Conservation (phyloP, 2,888 invertebrate species). For the Drosophila phalerata region DNA sequence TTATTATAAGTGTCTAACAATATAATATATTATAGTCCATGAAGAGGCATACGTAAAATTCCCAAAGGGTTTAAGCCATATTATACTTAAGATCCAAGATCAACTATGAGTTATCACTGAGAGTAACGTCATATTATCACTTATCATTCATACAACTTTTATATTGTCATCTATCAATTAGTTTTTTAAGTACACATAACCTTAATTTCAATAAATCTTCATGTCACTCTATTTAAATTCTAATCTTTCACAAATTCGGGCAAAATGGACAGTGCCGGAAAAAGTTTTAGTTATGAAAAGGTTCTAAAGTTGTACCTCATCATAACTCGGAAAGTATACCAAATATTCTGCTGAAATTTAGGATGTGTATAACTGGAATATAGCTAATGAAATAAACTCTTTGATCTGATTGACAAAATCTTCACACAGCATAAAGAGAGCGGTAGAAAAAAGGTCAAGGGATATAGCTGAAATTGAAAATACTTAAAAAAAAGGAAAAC, state of each 20-base stretch:
- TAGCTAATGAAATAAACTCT: not conserved
- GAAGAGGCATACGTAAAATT: conserved; percentile 4
- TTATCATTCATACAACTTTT: not conserved
- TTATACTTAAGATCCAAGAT: conserved; percentile 1
- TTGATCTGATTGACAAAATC: no score
- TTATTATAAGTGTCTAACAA: conserved; percentile 5
- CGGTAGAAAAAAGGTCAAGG: not conserved
- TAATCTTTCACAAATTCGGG: not conserved
- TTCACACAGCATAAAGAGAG: no score
- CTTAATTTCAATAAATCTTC: conserved; percentile 11
- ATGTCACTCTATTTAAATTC: not conserved
- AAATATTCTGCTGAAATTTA: not conserved
- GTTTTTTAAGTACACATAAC: not conserved
- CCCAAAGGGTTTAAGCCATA: not conserved
- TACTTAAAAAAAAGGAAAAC: not conserved
- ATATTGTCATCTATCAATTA: not conserved
- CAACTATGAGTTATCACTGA: not conserved
- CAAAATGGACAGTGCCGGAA: no score
- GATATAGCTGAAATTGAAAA: not conserved
- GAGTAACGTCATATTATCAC: not conserved
- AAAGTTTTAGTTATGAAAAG: not conserved
- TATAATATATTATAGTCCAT: not conserved
- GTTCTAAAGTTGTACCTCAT: not conserved
- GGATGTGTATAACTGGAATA: not conserved
- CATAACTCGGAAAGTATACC: not conserved